These are phyloP conservation scores for Lucilia sericata DNA, from an alignment of 1,140 invertebrate species.

Conservation along the genomic window DNA sequence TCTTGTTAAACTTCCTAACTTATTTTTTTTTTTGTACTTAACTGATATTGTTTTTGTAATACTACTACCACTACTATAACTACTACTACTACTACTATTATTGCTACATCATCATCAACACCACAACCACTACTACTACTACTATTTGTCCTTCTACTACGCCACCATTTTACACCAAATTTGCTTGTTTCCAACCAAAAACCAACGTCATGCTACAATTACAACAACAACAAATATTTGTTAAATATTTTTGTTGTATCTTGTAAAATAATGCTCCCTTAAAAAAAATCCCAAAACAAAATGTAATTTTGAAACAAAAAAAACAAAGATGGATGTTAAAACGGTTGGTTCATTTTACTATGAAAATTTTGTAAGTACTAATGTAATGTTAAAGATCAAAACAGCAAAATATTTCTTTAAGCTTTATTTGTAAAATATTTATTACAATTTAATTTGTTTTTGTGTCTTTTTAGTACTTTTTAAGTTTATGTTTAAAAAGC, in stretches of 20 bases:
- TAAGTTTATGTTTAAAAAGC: neutral
- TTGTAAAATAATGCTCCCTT: neutral
- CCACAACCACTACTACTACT: conserved; percentile 30
- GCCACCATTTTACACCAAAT: neutral
- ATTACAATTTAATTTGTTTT: neutral
- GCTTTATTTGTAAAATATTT: neutral
- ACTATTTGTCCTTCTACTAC: conserved; percentile 7
- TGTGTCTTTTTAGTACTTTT: neutral
- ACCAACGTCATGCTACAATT: neutral
- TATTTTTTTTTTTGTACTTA: neutral
- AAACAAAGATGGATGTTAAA: conserved; percentile 87
- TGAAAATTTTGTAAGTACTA: conserved; percentile 91
- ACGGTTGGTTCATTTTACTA: conserved; percentile 93
- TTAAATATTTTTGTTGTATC: neutral
- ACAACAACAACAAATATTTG: neutral
- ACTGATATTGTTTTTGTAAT: neutral
- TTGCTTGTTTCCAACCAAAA: conserved; percentile 11
- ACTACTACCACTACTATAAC: conserved; percentile 16
- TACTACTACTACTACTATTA: conserved; percentile 37
- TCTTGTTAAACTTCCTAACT: conserved; percentile 11
- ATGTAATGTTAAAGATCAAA: conserved; percentile 24
- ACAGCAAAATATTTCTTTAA: conserved; percentile 17
- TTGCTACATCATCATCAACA: conserved; percentile 35
- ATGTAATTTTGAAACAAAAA: conserved; percentile 46
- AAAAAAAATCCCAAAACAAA: no score